A percentile compares a stretch with the other conserved stretches of the same genome.
These are phyloP conservation scores for Pygocentrus nattereri DNA, from an alignment of 2,797 vertebrate species.

Conservation along the genomic window DNA sequence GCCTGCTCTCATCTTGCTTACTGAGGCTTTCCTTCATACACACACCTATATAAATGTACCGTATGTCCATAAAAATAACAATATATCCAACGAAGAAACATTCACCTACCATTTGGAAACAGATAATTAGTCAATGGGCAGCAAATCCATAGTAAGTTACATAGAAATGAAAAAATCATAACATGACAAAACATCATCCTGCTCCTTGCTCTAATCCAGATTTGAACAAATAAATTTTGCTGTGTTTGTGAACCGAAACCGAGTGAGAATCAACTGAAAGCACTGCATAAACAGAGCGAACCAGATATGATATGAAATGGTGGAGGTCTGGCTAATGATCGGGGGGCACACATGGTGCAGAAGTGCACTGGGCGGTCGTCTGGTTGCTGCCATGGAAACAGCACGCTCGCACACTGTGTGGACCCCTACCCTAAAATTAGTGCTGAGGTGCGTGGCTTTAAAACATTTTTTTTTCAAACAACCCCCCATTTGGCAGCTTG, in stretches of 20 bases:
- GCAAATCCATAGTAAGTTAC: neutral
- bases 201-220: neutral
- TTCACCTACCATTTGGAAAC: too few relatives aligned
- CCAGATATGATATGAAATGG: constrained; percentile 57
- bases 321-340: constrained; percentile 61
- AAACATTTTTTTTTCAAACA: constrained; percentile 62
- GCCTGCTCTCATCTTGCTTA: too few relatives aligned
- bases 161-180: neutral
- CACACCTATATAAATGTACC: too few relatives aligned
- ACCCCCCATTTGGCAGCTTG: constrained; percentile 69
- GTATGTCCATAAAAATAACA: too few relatives aligned
- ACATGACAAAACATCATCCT: neutral
- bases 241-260: neutral
- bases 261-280: neutral
- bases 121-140: too few relatives aligned
- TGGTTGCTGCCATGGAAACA: constrained; percentile 79
- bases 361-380: constrained; percentile 75
- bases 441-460: constrained; percentile 80
- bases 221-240: neutral
- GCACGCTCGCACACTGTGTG: constrained; percentile 74
- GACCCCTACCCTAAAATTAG: constrained; percentile 86
- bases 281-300: constrained; percentile 13
- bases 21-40: too few relatives aligned
- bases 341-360: constrained; percentile 59
- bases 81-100: too few relatives aligned